These are phyloP conservation scores for Mesochorus sp. DNA, from an alignment of 2,888 invertebrate species.

Conservation along the genomic window DNA sequence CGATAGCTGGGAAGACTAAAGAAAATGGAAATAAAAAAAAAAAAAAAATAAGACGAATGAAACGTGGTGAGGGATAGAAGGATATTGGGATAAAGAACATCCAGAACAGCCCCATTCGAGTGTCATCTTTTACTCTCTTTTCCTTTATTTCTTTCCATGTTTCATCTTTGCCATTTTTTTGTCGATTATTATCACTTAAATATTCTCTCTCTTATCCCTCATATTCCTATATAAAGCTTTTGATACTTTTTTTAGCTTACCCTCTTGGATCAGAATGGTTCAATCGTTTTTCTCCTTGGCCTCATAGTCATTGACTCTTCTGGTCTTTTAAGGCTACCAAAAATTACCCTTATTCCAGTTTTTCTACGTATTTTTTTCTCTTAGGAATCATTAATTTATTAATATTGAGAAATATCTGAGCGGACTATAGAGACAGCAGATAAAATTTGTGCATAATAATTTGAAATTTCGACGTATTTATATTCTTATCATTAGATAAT, in stretches of 20 bases:
- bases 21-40: constrained; percentile 23
- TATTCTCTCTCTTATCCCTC: constrained; percentile 39
- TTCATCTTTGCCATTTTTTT: constrained; percentile 57
- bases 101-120: constrained; percentile 45
- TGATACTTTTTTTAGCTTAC: constrained; percentile 23
- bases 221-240: neutral
- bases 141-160: constrained; percentile 18
- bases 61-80: constrained; percentile 1
- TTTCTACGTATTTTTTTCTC: neutral
- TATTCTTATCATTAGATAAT: no score
- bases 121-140: constrained; percentile 16
- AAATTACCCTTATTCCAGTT: neutral
- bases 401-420: neutral
- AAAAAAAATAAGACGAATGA: constrained; percentile 12
- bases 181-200: constrained; percentile 54
- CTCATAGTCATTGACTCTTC: constrained; percentile 13
- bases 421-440: neutral
- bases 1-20: constrained; percentile 42
- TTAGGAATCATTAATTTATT: neutral
- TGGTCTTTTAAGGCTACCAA: neutral
- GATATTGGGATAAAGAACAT: constrained; percentile 29
- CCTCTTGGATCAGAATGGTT: neutral
- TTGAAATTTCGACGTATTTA: no score
- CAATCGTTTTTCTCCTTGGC: constrained; percentile 11
- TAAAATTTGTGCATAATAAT: neutral